A percentile compares a stretch with the other conserved stretches of the same genome.
Evolutionary conservation across 2,797 vertebrate species (phyloP).

Genomic region (Netta rufina): DNA sequence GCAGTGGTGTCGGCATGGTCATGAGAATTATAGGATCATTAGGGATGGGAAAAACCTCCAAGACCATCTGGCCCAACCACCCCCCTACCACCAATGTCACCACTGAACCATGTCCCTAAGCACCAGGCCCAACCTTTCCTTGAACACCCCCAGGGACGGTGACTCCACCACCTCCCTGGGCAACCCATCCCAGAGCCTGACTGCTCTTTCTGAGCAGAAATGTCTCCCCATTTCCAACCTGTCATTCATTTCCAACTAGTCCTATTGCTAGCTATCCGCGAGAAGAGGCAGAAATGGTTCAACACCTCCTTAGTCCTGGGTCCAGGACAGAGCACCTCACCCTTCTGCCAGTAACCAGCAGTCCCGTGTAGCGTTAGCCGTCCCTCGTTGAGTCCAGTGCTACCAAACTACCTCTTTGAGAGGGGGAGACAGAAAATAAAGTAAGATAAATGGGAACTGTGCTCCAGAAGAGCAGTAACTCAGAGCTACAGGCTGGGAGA

Average conservation of each 20-base stretch:
- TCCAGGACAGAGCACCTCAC: background rate
- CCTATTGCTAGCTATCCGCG: too few relatives aligned
- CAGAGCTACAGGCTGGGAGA: too few relatives aligned
- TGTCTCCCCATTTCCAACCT: too few relatives aligned
- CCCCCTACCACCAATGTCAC: too few relatives aligned
- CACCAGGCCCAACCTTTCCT: background rate
- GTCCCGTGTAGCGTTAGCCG: background rate
- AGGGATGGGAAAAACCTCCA: rapidly evolving
- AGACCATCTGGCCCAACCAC: too few relatives aligned
- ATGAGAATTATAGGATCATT: background rate
- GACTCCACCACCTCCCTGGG: too few relatives aligned
- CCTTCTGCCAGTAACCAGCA: background rate
- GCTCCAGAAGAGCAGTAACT: background rate
- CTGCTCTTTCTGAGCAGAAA: too few relatives aligned
- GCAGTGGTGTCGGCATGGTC: background rate
- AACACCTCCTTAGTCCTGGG: background rate
- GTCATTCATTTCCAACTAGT: too few relatives aligned
- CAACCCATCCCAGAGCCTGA: too few relatives aligned
- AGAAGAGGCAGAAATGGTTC: too few relatives aligned
- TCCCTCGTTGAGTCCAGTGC: rapidly evolving
- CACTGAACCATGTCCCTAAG: too few relatives aligned
- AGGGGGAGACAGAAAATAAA: background rate
- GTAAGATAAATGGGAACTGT: background rate
- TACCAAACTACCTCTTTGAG: background rate
- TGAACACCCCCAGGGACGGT: too few relatives aligned